Evolutionary conservation across 1,140 invertebrate genomes (phyloP), one percentile per base, ranked within the genome.

Genomic region (Pogonus chalceus): DNA sequence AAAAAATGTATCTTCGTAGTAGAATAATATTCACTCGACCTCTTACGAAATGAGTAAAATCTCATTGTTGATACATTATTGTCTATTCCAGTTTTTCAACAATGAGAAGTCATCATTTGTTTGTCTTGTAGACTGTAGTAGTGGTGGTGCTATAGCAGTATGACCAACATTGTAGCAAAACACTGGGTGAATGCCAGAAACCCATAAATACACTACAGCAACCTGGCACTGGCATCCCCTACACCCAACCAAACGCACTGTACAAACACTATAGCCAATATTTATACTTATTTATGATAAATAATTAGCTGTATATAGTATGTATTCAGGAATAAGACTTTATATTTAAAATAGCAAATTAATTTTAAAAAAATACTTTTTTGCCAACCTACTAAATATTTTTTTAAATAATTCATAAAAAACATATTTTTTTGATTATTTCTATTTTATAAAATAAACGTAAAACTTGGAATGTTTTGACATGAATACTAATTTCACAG

Each of bases 151-250:
- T 66, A 59, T 59, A 66, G 64, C 62, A 58, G 62, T 58, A 62
- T 62, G 62, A 60, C 64, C 65, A 65, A 68, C 64, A 61, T 61
- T 65, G 66, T 66, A 68, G 64, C 66, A 68, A 68, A 66, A 58
- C 63, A 66, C 60, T 57, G 63, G 66, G 64, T 63, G 62, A 64
- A 64, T 65, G 37, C 37, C 37, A 43, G 37, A 43, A 12, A 43
- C 37, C 37, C 37, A 43, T 43, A 10, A 43, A 43, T 43, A 43
- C 37, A 43, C 37, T 43, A 43, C 37, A 43, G 37, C 37, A 43
- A 43, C 37, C 37, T 43, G 37, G 37, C 37, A 43, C 37, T 43
- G 37, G 37, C 37, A 43, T 16, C 18, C 37, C 37, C 37, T 43
- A 43, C 37, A 43, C 37, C 37, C 37, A 43, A 43, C 37, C 37